Percentiles rank a stretch among this genome's conserved stretches.
phyloP scores from a whole-genome alignment of 2,113 vertebrate species.

The Callipepla squamata region DNA sequence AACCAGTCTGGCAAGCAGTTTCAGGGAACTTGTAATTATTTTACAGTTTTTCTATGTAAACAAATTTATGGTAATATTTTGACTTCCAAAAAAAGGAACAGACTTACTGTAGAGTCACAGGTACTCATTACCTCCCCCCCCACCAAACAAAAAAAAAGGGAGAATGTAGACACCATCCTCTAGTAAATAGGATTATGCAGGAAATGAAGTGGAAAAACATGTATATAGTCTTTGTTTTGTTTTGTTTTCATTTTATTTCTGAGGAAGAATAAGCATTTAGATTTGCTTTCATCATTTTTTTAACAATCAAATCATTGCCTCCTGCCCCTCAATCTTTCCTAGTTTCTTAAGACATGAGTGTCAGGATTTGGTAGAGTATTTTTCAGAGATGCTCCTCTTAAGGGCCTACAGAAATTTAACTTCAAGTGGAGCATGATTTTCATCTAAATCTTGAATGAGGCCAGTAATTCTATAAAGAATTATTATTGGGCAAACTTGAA shows the following conservation, averaged over 20 bases:
- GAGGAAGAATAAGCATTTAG: not conserved
- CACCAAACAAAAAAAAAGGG: not conserved
- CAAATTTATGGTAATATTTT: not conserved
- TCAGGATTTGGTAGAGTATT: not conserved
- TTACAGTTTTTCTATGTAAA: not conserved
- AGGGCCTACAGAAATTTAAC: not conserved
- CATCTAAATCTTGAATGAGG: not conserved
- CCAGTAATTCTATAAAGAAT: not conserved
- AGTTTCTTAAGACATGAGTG: not conserved
- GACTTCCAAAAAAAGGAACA: not conserved
- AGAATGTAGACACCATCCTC: not conserved
- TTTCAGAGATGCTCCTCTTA: not conserved
- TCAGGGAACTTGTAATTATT: not conserved
- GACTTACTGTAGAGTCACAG: not conserved
- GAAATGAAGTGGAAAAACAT: not conserved
- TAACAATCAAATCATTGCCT: not conserved
- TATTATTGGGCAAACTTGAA: not conserved
- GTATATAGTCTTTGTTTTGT: rapidly evolving
- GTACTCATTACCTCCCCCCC: not conserved
- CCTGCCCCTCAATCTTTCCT: not conserved
- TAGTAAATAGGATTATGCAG: not conserved
- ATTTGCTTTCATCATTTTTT: not conserved
- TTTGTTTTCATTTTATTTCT: rapidly evolving
- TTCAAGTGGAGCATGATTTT: not conserved
- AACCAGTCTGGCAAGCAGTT: not conserved